Evolutionary conservation across 2,888 invertebrate genomes (phyloP).

Genomic region (Cyaniris semiargus): DNA sequence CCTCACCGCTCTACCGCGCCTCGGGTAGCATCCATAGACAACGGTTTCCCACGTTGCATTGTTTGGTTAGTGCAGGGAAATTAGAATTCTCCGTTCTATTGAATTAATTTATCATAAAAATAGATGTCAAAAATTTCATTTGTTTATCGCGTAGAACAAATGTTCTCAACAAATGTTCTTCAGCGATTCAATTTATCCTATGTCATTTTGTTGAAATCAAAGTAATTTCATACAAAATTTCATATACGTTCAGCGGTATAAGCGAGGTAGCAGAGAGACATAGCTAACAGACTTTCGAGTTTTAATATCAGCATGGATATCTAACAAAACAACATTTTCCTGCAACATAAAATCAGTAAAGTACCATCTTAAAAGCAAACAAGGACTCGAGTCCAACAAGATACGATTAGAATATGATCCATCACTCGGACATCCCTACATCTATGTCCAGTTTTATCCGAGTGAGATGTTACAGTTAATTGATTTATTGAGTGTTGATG

Average conservation of each 20-base stretch:
- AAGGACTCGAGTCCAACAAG: neutral
- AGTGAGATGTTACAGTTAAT: constrained; percentile 67
- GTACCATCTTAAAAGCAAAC: neutral
- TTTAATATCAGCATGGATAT: too few relatives aligned
- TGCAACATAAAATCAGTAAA: neutral
- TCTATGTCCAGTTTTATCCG: constrained; percentile 46
- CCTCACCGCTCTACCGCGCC: neutral
- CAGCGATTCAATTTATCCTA: neutral
- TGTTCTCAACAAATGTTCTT: too few relatives aligned
- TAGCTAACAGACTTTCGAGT: too few relatives aligned
- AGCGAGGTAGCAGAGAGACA: too few relatives aligned
- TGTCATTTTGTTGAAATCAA: neutral
- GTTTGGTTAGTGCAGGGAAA: neutral
- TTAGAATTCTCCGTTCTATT: neutral
- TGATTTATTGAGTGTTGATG: constrained; percentile 77
- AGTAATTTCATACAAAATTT: too few relatives aligned
- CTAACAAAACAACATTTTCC: neutral
- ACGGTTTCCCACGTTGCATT: neutral
- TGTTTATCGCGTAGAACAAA: neutral
- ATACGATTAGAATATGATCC: neutral
- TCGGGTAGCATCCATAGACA: neutral
- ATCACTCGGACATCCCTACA: constrained; percentile 1
- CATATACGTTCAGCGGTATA: too few relatives aligned
- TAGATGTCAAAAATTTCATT: neutral
- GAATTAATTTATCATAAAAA: neutral